These are phyloP conservation scores for Aricia artaxerxes DNA, from an alignment of 2,888 invertebrate species.

Conservation along the genomic window DNA sequence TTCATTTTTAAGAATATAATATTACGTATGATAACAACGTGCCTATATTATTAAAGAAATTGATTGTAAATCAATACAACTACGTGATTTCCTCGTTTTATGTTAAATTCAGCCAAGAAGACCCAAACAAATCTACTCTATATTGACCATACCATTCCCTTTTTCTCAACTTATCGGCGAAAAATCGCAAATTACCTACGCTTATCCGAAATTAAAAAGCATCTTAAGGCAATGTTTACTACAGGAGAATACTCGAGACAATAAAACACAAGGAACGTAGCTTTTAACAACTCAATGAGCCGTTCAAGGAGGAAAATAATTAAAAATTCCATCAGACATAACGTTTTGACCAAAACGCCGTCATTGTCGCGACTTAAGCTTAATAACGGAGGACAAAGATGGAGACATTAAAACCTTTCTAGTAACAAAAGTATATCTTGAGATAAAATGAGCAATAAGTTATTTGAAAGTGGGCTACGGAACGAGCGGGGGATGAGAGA, in stretches of 20 bases:
- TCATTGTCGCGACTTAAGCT: slow-evolving; percentile 68
- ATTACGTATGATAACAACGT: too few relatives aligned
- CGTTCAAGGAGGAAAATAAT: slow-evolving; percentile 47
- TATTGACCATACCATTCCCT: too few relatives aligned
- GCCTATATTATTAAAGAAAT: too few relatives aligned
- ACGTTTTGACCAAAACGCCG: slow-evolving; percentile 55
- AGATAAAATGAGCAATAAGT: slow-evolving; percentile 63
- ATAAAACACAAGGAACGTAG: slow-evolving; percentile 31
- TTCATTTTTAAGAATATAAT: too few relatives aligned
- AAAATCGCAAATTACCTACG: neutral
- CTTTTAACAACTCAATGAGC: slow-evolving; percentile 37
- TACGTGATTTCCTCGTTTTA: too few relatives aligned
- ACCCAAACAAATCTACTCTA: too few relatives aligned
- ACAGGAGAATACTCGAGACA: neutral
- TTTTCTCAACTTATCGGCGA: neutral
- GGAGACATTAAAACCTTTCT: slow-evolving; percentile 69
- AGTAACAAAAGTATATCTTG: slow-evolving; percentile 59
- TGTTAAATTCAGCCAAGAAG: too few relatives aligned
- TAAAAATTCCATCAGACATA: slow-evolving; percentile 60
- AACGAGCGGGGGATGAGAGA: slow-evolving; percentile 31
- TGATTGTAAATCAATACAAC: too few relatives aligned
- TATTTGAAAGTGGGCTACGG: slow-evolving; percentile 38
- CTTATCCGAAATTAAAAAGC: neutral
- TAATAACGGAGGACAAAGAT: slow-evolving; percentile 70
- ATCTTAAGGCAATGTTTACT: neutral